Evolutionary conservation across 1,140 invertebrate genomes (phyloP), one percentile per base, ranked within the genome.

Genomic region (Diorhabda elongata): DNA sequence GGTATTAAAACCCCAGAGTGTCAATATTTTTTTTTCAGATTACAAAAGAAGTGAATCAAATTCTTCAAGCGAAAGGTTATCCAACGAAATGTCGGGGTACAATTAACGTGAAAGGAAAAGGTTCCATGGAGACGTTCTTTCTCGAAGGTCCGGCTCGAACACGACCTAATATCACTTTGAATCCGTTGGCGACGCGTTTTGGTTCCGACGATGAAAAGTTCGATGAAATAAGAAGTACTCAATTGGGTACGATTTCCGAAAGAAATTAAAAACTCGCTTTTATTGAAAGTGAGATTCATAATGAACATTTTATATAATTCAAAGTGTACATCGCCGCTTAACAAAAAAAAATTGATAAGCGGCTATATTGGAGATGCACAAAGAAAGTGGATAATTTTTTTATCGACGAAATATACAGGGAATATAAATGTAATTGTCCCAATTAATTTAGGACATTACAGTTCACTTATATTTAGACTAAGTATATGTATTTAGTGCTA

Each of bases 41-140:
- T 44, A 95, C 94, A 2, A 88, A 95, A 78, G 94, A 96, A 82
- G 88, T 94, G 42, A 90, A 90, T 74, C 88, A 94, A 76, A 91
- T 95, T 73, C 82, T 96, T 7, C 81, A 87, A 67, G 77, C 84
- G 2, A 89, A 90, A 68, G 92, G 92, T 57, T 95, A 91, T 80
- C 85, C 88, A 47, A 83, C 95, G 5, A 88, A 87, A 2, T 93
- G 92, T 79, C 85, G 95, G 8, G 95, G 94, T 1, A 88, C 85
- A 3, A 91, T 97, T 26, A 89, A 94, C 73, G 94, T 97, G 3
- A 97, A 97, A 82, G 95, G 95, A 41, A 97, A 97, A 82, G 95
- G 95, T 1, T 91, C 93, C 58, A 97, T 97, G 95, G 87, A 92
- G n/a, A 97, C 95, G 0, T 96, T 93, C 82, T 95, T 96, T 79